These are phyloP conservation scores for Xerus rutilus DNA, from an alignment of 2,797 vertebrate genomes.

Conservation along the genomic window DNA sequence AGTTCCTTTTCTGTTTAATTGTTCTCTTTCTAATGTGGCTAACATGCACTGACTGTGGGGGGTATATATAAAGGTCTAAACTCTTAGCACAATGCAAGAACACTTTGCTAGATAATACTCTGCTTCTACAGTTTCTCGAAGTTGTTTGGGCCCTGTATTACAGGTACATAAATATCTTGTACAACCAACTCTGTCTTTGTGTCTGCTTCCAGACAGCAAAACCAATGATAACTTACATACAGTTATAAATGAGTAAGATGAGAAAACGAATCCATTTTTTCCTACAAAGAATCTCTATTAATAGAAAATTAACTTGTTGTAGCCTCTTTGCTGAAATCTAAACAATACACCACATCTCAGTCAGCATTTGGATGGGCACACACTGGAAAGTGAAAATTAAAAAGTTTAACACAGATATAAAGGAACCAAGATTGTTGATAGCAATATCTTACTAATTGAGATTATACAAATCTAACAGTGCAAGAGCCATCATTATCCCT, in stretches of 20 bases:
- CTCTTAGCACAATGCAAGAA: neutral
- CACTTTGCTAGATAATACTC: neutral
- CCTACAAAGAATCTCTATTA: neutral
- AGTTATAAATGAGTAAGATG: neutral
- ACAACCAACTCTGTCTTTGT: neutral
- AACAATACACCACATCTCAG: neutral
- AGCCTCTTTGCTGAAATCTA: neutral
- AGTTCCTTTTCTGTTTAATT: neutral
- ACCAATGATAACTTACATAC: neutral
- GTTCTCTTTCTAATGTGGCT: neutral
- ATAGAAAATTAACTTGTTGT: neutral
- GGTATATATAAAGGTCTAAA: accelerated
- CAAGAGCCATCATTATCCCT: neutral
- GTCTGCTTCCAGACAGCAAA: neutral
- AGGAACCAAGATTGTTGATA: neutral
- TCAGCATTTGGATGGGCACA: neutral
- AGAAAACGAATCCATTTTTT: neutral
- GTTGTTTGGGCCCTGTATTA: no score
- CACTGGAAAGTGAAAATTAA: neutral
- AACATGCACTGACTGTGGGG: neutral
- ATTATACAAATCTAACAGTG: neutral
- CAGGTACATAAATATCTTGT: neutral
- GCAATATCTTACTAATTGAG: neutral
- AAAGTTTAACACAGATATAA: neutral
- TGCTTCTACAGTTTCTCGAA: neutral